These are phyloP conservation scores for Elephas maximus DNA, from an alignment of 2,113 vertebrate genomes.

Conservation along the genomic window DNA sequence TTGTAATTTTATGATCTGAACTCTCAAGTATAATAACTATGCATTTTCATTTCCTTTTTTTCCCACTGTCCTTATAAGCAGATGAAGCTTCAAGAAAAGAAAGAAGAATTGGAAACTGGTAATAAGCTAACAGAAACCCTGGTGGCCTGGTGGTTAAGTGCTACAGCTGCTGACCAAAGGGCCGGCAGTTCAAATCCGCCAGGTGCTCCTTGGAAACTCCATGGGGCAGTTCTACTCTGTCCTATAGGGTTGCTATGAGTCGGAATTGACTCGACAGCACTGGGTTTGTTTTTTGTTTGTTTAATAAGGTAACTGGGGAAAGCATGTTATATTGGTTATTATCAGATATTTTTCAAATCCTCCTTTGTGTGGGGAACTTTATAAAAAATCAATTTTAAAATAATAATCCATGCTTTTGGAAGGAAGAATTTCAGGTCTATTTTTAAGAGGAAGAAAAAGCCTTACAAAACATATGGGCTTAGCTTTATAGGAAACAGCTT, in stretches of 20 bases:
- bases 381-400: constrained; percentile 35
- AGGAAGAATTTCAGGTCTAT: constrained; percentile 20
- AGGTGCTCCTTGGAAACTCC: too few relatives aligned
- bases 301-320: background rate
- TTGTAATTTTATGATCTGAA: constrained; percentile 30
- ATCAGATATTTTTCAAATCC: background rate
- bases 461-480: constrained; percentile 66
- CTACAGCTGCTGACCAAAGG: too few relatives aligned
- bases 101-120: background rate
- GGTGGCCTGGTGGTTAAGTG: too few relatives aligned
- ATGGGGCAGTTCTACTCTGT: too few relatives aligned
- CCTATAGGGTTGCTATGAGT: too few relatives aligned
- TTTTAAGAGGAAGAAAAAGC: constrained; percentile 37
- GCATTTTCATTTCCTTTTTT: constrained; percentile 28
- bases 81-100: background rate
- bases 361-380: background rate
- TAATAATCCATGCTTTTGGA: background rate
- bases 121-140: background rate
- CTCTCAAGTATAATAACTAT: background rate
- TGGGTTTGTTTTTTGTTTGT: too few relatives aligned
- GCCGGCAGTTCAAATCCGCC: too few relatives aligned
- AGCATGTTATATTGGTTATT: background rate
- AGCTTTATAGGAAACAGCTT: constrained; percentile 75
- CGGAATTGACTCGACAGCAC: too few relatives aligned
- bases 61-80: background rate